These are phyloP conservation scores for Macaca nemestrina DNA, from an alignment of 2,113 vertebrate species.

Conservation along the genomic window DNA sequence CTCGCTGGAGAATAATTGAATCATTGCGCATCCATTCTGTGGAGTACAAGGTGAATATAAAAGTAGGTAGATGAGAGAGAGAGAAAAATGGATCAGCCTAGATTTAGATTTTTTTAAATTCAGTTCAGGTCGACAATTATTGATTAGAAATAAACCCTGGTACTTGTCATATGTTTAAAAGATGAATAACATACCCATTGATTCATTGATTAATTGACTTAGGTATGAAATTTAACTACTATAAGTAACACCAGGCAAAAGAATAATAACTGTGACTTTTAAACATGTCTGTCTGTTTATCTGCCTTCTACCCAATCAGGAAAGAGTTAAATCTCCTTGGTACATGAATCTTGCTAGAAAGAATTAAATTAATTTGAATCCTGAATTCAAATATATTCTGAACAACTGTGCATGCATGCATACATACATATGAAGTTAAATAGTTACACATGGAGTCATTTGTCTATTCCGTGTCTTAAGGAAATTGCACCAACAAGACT, in stretches of 20 bases:
- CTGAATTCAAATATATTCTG: background rate
- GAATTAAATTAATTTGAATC: background rate
- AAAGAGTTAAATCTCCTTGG: background rate
- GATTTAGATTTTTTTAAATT: background rate
- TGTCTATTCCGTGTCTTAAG: background rate
- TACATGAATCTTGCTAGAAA: background rate
- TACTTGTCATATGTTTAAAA: background rate
- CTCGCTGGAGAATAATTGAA: too few species aligned
- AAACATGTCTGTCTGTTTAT: accelerated
- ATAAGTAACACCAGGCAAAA: background rate
- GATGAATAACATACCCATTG: background rate
- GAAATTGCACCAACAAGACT: background rate
- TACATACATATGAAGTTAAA: accelerated
- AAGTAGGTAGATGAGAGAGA: background rate
- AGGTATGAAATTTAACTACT: background rate
- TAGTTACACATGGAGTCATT: background rate
- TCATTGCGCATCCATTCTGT: background rate
- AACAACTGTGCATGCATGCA: accelerated
- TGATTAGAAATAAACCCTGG: background rate
- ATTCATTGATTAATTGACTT: background rate
- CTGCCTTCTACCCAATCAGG: accelerated
- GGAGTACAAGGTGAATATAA: background rate
- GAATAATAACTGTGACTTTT: background rate
- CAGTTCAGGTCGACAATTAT: background rate
- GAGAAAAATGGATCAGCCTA: background rate